Base-by-base conservation (phyloP, 2,797 vertebrate species). In the Ambastaia sidthimunki region DNA sequence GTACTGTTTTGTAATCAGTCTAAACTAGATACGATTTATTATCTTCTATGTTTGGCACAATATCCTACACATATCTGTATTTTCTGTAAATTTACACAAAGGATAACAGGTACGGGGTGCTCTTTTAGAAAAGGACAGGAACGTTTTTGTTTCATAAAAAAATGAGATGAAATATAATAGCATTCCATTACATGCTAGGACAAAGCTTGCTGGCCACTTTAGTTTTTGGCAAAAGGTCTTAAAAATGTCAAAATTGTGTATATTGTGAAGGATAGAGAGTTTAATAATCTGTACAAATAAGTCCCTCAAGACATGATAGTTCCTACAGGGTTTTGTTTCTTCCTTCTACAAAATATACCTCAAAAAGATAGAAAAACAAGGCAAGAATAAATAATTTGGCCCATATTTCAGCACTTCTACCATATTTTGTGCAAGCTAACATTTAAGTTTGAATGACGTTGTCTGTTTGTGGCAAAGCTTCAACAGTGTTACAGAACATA, bases 271-370 rank as follows among this genome's bases (percentile, higher is more conserved):
- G 76, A 75, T 62, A 71, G 69, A 67, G 81, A 84, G 79, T 80
- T 74, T 55, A 62, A 74, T 25, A 66, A 71, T 74, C 62, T 82
- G 71, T 80, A 66, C 12, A 80, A 66, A 74, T 57, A 41, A 54
- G 55, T 86, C 80, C 80, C 82, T 80, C 78, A 79, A 80, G 83
- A 82, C 77, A 2, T 48, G 50, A 90, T 91, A 92, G 92, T 89
- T 88, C 90, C 92, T 90, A 94, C 93, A 94, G 93, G 93, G 93
- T 94, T 83, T 76, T 28, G 79, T 80, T 78, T 85, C 75, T 73
- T 93, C 89, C 91, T 91, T 92, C 89, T 90, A 91, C 91, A 91
- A 91, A 92, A 94, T 93, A 94, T 95, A 94, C 94, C 93, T 95
- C 93, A 94, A 91, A 94, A 92, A 91, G 54, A 57, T 11, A 54